A percentile compares a stretch with the other conserved stretches of the same genome.
Evolutionary conservation across 2,888 invertebrate species (phyloP).

Genomic region (Xestobium rufovillosum): DNA sequence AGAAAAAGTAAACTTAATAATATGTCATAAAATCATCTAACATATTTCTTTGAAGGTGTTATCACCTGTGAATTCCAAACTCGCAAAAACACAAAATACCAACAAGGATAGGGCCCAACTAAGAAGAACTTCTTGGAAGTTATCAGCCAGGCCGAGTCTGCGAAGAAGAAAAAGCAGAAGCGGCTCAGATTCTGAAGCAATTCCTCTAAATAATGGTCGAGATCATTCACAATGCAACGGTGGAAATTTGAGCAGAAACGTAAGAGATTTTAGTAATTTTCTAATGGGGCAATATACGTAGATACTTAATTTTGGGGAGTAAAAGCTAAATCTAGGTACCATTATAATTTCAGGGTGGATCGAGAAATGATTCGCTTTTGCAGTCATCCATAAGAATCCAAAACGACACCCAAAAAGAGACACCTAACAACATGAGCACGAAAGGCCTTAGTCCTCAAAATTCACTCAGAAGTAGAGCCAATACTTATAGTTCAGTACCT

Average conservation of each 20-base stretch:
- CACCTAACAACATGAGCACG: constrained; percentile 55
- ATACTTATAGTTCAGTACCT: constrained; percentile 39
- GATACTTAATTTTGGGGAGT: constrained; percentile 1
- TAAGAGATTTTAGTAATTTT: constrained; percentile 34
- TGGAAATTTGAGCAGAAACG: constrained; percentile 39
- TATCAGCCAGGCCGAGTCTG: constrained; percentile 62
- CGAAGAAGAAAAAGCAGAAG: constrained; percentile 56
- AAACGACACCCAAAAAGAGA: constrained; percentile 69
- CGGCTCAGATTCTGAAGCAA: constrained; percentile 54
- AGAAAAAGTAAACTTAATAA: constrained; percentile 36
- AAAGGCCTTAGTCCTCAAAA: constrained; percentile 62
- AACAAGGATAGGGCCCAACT: constrained; percentile 51
- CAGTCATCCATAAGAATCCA: constrained; percentile 60
- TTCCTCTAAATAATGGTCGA: constrained; percentile 61
- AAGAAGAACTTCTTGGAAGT: constrained; percentile 64
- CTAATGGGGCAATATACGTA: background rate
- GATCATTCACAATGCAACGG: constrained; percentile 71
- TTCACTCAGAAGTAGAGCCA: constrained; percentile 52
- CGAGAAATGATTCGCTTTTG: constrained; percentile 53
- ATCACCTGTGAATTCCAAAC: no score
- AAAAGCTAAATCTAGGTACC: no score
- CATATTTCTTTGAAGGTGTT: background rate
- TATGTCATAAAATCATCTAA: background rate
- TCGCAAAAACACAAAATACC: constrained; percentile 21
- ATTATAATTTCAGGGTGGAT: constrained; percentile 36